These are phyloP conservation scores for Coranthus polyacanthus DNA, from an alignment of 2,797 vertebrate species.

Conservation along the genomic window DNA sequence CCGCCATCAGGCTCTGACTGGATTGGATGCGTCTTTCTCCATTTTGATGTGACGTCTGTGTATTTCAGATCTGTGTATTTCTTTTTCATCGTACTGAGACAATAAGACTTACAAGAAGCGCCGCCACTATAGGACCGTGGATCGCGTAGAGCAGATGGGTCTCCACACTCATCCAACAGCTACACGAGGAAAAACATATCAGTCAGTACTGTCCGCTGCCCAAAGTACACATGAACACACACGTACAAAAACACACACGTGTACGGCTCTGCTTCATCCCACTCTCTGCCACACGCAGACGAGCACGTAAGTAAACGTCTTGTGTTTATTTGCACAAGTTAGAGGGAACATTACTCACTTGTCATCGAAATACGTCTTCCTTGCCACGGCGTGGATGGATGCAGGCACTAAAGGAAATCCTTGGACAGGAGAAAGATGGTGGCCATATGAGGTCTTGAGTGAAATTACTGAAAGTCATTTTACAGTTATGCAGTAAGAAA, in stretches of 20 bases:
- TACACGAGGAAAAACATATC: conserved; percentile 75
- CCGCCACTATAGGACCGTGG: conserved; percentile 96
- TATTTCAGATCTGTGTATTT: background rate
- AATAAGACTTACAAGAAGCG: conserved; percentile 90
- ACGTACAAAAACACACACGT: conserved; percentile 28
- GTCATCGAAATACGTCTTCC: conserved; percentile 96
- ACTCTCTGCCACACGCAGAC: conserved; percentile 30
- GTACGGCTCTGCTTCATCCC: conserved; percentile 23
- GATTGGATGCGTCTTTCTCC: too few relatives aligned
- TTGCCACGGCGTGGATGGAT: conserved; percentile 92
- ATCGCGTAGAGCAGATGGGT: conserved; percentile 96
- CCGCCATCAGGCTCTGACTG: too few relatives aligned
- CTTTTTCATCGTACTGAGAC: background rate
- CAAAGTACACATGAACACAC: conserved; percentile 63
- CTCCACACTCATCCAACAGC: conserved; percentile 99
- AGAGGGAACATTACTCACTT: conserved; percentile 89
- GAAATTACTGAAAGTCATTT: conserved; percentile 40
- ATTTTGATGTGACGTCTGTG: too few relatives aligned
- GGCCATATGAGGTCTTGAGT: conserved; percentile 64
- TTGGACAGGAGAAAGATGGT: conserved; percentile 74
- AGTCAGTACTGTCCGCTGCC: conserved; percentile 55
- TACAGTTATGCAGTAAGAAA: conserved; percentile 26
- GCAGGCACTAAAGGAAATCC: conserved; percentile 96
- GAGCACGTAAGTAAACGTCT: conserved; percentile 59
- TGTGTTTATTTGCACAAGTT: conserved; percentile 67